Conservation (phyloP, 2,888 invertebrate genomes). For the Rhabditoides inermis region DNA sequence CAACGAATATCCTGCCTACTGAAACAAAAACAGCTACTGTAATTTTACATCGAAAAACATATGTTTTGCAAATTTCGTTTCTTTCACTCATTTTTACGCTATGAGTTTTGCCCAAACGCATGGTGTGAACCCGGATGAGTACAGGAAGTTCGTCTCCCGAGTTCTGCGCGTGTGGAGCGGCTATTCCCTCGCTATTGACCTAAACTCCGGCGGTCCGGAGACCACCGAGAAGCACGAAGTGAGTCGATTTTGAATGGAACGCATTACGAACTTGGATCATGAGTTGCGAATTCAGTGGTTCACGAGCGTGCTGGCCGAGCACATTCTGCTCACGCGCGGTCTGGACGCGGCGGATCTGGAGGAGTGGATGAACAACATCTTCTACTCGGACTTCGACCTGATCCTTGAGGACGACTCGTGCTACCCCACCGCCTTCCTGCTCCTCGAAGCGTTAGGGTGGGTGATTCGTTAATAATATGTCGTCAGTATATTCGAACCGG, state of each 20-base stretch:
- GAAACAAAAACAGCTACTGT: no score
- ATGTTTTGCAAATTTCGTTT: no score
- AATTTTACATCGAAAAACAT: no score
- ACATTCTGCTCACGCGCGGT: slow-evolving; percentile 20
- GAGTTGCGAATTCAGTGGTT: slow-evolving; percentile 26
- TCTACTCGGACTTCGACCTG: slow-evolving; percentile 37
- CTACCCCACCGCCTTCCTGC: slow-evolving; percentile 26
- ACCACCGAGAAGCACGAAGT: slow-evolving; percentile 32
- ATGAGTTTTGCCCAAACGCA: no score
- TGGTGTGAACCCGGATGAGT: slow-evolving; percentile 5
- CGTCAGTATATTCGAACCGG: no score
- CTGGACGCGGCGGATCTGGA: slow-evolving; percentile 33
- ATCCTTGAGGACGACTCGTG: slow-evolving; percentile 37
- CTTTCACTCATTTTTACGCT: no score
- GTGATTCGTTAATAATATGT: no score
- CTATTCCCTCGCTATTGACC: slow-evolving; percentile 35
- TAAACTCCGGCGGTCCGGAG: slow-evolving; percentile 30
- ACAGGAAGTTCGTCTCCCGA: slow-evolving; percentile 5
- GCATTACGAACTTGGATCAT: not conserved
- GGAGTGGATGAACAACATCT: slow-evolving; percentile 34
- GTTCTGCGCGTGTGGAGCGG: slow-evolving; percentile 28
- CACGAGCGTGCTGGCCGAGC: slow-evolving; percentile 25
- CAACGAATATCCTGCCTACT: no score
- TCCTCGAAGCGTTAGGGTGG: slow-evolving; percentile 25
- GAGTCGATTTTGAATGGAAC: slow-evolving; percentile 4